Base-by-base conservation (phyloP, 1,140 invertebrate genomes). In the Helicoverpa zea region DNA sequence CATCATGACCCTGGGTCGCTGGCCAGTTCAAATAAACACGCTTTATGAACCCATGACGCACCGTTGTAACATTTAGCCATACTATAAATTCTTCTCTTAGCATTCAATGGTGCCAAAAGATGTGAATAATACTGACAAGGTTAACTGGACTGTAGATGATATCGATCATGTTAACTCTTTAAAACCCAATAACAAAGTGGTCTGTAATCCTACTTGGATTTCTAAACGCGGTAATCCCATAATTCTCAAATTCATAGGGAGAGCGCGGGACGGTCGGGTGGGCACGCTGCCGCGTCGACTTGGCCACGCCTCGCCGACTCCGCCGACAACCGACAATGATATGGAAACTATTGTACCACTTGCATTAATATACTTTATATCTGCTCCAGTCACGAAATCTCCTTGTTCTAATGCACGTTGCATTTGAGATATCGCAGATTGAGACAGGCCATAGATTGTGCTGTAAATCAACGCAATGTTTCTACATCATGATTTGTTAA, bases 321-420 rank as follows among this genome's bases (percentile, higher is more conserved):
- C 83, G 77, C 51, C 80, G 78, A 77, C 81, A 64, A 77, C 76
- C 79, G 54, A 77, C 59, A 79, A 78, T 79, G 64, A 84, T 83
- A 84, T 86, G 78, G 51, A 81, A 86, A 84, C 81, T 77, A 84
- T 85, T 86, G 81, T 81, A 83, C 80, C 66, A 83, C 64, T 80
- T 81, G 85, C 82, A 79, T 86, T 84, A 80, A 81, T 83, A 84
- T 73, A 74, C 54, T 75, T 81, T 80, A 76, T 77, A 81, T 78
- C 73, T 78, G 58, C 23, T 66, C 47, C 30, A 82, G 83, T 83
- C 83, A 84, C 81, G 75, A 81, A 80, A 78, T 78, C 70, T 23
- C 64, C 52, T 72, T 66, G n/a, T 49, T 73, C 12, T 59, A 73
- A 82, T 82, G 75, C 61, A 54, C 23, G 59, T 64, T 82, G 79